Base-by-base conservation (phyloP, 2,113 vertebrate species). In the Agelaius phoeniceus region DNA sequence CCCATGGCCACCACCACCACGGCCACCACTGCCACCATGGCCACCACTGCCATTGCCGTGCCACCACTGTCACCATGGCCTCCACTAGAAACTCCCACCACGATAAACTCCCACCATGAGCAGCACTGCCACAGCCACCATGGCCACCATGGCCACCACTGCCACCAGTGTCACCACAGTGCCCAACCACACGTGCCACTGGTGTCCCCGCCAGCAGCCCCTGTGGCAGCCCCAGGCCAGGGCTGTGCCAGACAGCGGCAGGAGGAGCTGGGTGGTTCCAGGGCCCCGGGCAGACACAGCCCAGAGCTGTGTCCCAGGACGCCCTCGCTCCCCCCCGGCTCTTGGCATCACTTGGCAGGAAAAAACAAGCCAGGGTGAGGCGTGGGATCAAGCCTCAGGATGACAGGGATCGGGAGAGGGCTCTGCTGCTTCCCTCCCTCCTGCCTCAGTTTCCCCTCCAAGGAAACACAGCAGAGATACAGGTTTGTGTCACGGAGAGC, bases 371-470 rank as follows among this genome's bases (percentile, higher is more conserved):
- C 33, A 21, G 30, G 59, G 87, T 35, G 77, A 94, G 84, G 89
- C 52, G 4, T 89, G 78, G 78, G 84, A 91, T 43, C 3, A 10
- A 85, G 74, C 15, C 37, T 51, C 59, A 41, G 52, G 55, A 28
- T 30, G 65, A 31, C 1, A 6, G 66, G 68, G 71, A 65, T 27
- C 2, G 0, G n/a, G 27, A 51, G 57, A 90, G n/a, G 41, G 52
- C 19, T 78, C 43, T 78, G 52, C 66, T 31, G 8, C 26, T 46
- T 87, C 62, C 67, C 78, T 73, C 41, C 37, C 41, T 87, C 66
- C 89, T 93, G 91, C 91, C 94, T 94, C 88, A 62, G 90, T 91
- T 94, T 95, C 82, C 61, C 82, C 31, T 52, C 9, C 35, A 15
- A 63, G 87, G 33, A 84, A 84, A 28, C 46, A 30, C 22, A 9